Evolutionary conservation across 1,140 invertebrate genomes (phyloP).

Genomic region (Phymorhynchus buccinoides): DNA sequence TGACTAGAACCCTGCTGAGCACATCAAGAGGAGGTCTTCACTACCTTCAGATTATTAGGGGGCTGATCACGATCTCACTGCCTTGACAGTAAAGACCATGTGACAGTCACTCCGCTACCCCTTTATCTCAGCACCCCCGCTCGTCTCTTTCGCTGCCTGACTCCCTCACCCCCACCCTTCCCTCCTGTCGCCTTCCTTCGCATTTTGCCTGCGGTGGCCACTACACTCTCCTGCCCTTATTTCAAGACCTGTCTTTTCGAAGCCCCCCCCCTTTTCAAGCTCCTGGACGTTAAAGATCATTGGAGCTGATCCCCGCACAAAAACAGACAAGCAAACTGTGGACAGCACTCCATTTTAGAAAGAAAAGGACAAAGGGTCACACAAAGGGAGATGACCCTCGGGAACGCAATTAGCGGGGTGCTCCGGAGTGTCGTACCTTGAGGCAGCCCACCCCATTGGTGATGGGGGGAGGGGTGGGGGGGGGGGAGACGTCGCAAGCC

Average conservation of each 20-base stretch:
- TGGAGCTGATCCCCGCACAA: slow-evolving; percentile 21
- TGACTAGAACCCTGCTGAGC: no score
- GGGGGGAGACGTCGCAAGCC: no score
- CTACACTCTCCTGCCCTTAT: background rate
- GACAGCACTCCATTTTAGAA: slow-evolving; percentile 33
- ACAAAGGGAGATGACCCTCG: slow-evolving; percentile 31
- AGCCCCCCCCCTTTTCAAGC: background rate
- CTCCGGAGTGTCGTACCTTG: slow-evolving; percentile 28
- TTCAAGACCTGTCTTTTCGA: background rate
- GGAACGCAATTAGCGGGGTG: slow-evolving; percentile 37
- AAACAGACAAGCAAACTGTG: slow-evolving; percentile 28
- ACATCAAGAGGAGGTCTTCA: background rate
- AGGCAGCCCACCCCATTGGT: background rate
- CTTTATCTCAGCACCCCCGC: background rate
- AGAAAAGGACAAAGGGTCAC: background rate
- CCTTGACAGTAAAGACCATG: background rate
- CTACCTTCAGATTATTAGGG: background rate
- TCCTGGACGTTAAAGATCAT: slow-evolving; percentile 3
- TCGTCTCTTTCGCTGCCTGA: background rate
- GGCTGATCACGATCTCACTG: background rate
- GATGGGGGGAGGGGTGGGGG: background rate
- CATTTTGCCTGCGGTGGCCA: background rate
- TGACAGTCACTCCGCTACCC: background rate
- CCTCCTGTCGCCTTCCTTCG: background rate
- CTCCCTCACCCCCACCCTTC: background rate